Conservation (phyloP, 2,888 invertebrate genomes). For the Papilio demoleus region DNA sequence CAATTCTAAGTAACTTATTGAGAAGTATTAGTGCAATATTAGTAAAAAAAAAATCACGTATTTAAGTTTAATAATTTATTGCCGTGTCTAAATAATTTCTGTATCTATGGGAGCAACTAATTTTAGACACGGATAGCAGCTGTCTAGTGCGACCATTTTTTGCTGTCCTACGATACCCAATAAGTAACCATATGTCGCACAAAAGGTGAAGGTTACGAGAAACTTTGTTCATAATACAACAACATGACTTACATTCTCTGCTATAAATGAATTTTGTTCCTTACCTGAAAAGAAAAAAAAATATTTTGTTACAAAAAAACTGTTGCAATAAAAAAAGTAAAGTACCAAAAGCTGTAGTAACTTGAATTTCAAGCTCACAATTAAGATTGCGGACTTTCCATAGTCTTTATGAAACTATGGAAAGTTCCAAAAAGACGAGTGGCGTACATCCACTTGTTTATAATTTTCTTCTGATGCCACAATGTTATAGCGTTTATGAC, state of each 20-base stretch:
- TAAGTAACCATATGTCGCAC: conserved; percentile 24
- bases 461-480: not conserved
- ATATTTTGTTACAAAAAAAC: conserved; percentile 5
- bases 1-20: too few relatives aligned
- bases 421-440: conserved; percentile 5
- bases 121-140: conserved; percentile 17
- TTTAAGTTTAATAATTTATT: conserved; percentile 1
- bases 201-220: not conserved
- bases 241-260: conserved; percentile 16
- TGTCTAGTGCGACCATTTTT: conserved; percentile 8
- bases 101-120: conserved; percentile 1
- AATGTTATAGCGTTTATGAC: too few relatives aligned
- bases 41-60: not conserved
- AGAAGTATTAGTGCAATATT: too few relatives aligned
- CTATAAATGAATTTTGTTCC: conserved; percentile 28
- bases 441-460: conserved; percentile 1
- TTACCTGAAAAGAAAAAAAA: conserved; percentile 50
- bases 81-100: conserved; percentile 12
- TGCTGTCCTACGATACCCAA: conserved; percentile 2
- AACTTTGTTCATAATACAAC: conserved; percentile 17
- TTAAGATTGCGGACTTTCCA: not conserved
- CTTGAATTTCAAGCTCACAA: conserved; percentile 9
- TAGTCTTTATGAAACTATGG: conserved; percentile 14
- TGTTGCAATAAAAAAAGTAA: not conserved
- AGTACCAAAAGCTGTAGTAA: not conserved